Evolutionary conservation across 2,797 vertebrate species (phyloP), one percentile per base, ranked within the genome.

Genomic region (Emydoidea blandingii): DNA sequence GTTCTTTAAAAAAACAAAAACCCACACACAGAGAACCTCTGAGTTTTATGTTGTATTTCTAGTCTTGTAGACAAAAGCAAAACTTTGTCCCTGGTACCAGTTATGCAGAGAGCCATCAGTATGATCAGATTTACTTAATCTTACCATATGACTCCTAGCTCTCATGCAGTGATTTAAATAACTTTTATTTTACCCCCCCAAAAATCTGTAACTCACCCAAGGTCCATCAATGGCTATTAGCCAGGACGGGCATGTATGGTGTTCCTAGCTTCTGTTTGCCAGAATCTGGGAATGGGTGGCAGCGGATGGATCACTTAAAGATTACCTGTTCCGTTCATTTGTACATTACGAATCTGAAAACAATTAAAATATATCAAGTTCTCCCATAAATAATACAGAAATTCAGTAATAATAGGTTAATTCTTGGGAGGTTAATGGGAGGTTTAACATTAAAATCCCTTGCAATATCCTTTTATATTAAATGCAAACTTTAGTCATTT

Each of bases 381-480:
- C 27, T 74, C 56, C 31, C 44, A 59, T 57, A n/a, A 2, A 72
- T 19, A 74, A 81, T 68, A 86, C 34, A 52, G 10, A 59, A 5
- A 8, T 6, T 23, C 0, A 0, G 1, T 5, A 80, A 85, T 10
- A 18, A 80, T 12, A 12, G 27, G 25, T 57, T 57, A 57, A 27
- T 12, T 54, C 25, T 57, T 54, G 53, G 53, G 19, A 52, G 50
- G 10, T 57, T 57, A 29, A 27, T 12, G 25, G 56, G 23, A 57
- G 56, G 56, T 57, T 27, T 27, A 57, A 57, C 25, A 12, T 12
- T 27, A 57, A 54, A 57, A 57, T 57, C 3, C 10, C 56, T 79
- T 7, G 44, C 3, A 88, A 85, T 41, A 1, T 8, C 5, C 41
- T 74, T 7, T 81, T 31, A 29, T 5, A 74, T 0, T 1, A 53